A percentile compares a stretch with the other conserved stretches of the same genome.
phyloP scores from a whole-genome alignment of 1,140 invertebrate genomes.

The Bombus waltoni region DNA sequence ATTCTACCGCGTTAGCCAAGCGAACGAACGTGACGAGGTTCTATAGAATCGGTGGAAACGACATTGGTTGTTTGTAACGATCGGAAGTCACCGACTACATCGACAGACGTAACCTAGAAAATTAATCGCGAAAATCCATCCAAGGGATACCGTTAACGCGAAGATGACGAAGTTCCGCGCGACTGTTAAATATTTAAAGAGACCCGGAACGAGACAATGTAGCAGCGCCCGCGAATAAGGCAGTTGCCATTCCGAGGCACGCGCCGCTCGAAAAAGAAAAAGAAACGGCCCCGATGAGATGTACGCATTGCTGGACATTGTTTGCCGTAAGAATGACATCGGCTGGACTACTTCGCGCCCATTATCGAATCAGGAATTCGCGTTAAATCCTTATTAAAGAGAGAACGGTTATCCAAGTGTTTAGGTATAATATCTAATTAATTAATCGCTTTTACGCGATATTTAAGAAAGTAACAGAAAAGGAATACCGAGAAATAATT shows the following conservation, averaged over 20 bases:
- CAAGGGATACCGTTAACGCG: constrained; percentile 73
- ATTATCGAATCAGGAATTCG: neutral
- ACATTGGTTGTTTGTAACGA: neutral
- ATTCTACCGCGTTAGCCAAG: neutral
- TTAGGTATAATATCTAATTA: neutral
- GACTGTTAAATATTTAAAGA: constrained; percentile 82
- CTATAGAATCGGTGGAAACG: neutral
- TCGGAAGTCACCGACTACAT: constrained; percentile 8
- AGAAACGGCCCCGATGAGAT: neutral
- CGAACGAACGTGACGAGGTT: neutral
- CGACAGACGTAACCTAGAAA: constrained; percentile 71
- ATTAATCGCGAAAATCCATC: constrained; percentile 63
- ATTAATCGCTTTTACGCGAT: neutral
- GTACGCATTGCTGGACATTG: constrained; percentile 37
- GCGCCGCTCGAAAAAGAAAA: constrained; percentile 27
- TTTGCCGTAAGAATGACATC: constrained; percentile 1
- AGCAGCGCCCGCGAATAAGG: constrained; percentile 65
- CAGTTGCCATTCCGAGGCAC: constrained; percentile 58
- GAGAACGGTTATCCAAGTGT: too few relatives aligned
- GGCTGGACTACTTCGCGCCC: constrained; percentile 3
- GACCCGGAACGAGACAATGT: constrained; percentile 76
- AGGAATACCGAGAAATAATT: neutral
- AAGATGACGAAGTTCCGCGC: constrained; percentile 67
- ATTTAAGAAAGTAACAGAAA: neutral
- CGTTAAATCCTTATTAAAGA: neutral